These are phyloP conservation scores for Azorinus chamasolen DNA, from an alignment of 2,888 invertebrate genomes.

Conservation along the genomic window DNA sequence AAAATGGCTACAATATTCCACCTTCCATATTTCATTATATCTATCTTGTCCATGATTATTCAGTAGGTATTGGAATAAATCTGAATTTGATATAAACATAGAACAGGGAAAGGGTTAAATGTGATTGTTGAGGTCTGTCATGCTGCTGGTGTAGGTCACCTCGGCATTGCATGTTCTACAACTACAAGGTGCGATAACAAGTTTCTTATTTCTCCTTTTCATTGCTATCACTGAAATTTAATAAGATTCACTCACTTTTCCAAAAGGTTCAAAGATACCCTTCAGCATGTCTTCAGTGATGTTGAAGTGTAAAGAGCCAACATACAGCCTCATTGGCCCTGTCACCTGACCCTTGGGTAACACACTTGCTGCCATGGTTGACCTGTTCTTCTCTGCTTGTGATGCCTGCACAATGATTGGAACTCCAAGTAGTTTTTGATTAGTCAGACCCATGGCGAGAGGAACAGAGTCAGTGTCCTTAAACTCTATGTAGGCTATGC, in stretches of 20 bases:
- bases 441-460: slow-evolving; percentile 97
- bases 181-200: too few relatives aligned
- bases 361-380: slow-evolving; percentile 82
- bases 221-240: too few relatives aligned
- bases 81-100: too few relatives aligned
- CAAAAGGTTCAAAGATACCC: slow-evolving; percentile 99
- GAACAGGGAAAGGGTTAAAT: too few relatives aligned
- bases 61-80: too few relatives aligned
- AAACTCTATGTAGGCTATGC: slow-evolving; percentile 99
- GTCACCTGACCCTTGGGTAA: slow-evolving; percentile 86
- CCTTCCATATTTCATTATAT: too few relatives aligned
- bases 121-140: too few relatives aligned
- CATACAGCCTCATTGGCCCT: slow-evolving; percentile 98
- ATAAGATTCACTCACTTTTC: slow-evolving; percentile 90
- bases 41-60: too few relatives aligned
- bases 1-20: too few relatives aligned
- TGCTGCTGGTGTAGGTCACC: too few relatives aligned
- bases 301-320: slow-evolving; percentile 99
- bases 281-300: slow-evolving; percentile 99
- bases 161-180: too few relatives aligned
- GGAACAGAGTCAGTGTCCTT: slow-evolving; percentile 99
- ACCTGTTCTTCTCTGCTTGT: slow-evolving; percentile 92
- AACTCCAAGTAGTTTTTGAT: slow-evolving; percentile 97
- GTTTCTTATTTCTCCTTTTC: too few relatives aligned
- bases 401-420: slow-evolving; percentile 99